These are phyloP conservation scores for Xanthorhoe designata DNA, from an alignment of 2,888 invertebrate species.

Conservation along the genomic window DNA sequence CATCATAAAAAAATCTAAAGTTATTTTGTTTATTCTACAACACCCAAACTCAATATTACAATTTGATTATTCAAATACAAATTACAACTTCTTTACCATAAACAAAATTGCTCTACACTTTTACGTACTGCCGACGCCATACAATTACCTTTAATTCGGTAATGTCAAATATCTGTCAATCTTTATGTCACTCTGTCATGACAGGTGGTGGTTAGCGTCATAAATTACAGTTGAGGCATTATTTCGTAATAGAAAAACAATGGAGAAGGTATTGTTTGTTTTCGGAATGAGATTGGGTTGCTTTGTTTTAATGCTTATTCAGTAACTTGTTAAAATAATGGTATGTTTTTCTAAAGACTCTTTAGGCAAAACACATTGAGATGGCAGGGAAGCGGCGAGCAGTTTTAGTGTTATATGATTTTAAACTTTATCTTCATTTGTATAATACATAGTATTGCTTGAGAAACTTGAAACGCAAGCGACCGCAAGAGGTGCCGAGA, in stretches of 20 bases:
- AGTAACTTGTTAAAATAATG: neutral
- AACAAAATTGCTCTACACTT: conserved; percentile 37
- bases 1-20: too few relatives aligned
- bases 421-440: too few relatives aligned
- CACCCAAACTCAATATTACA: neutral
- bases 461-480: too few relatives aligned
- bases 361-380: too few relatives aligned
- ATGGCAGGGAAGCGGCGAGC: too few relatives aligned
- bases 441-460: too few relatives aligned
- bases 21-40: neutral
- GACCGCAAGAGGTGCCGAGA: too few relatives aligned
- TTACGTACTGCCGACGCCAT: conserved; percentile 56
- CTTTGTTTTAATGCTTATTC: neutral
- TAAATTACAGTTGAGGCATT: conserved; percentile 34
- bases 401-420: too few relatives aligned
- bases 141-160: conserved; percentile 66
- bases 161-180: conserved; percentile 66
- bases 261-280: conserved; percentile 1
- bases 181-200: conserved; percentile 55
- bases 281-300: neutral
- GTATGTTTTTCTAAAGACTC: neutral
- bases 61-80: neutral
- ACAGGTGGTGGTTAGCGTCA: conserved; percentile 53
- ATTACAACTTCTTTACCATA: conserved; percentile 4
- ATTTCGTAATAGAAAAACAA: conserved; percentile 22